Percentiles rank a stretch among this genome's conserved stretches.
Conservation (phyloP, 1,140 invertebrate species). For the Cheumatopsyche charites region DNA sequence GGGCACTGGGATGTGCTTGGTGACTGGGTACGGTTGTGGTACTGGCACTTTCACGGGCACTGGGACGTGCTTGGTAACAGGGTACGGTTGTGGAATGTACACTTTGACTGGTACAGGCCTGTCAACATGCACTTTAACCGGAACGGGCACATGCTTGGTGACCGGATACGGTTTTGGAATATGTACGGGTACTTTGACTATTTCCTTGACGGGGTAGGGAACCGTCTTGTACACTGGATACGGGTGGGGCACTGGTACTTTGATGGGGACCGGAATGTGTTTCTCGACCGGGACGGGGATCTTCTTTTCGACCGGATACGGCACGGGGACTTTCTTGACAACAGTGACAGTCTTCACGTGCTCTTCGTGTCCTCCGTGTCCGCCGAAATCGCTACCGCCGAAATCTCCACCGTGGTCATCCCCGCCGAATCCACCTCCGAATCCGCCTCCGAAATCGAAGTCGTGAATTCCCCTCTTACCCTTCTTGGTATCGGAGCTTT, state of each 20-base stretch:
- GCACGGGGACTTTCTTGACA: conserved; percentile 72
- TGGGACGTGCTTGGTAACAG: conserved; percentile 71
- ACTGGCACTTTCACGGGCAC: conserved; percentile 72
- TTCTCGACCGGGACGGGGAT: conserved; percentile 65
- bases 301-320: conserved; percentile 67
- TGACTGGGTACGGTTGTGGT: conserved; percentile 73
- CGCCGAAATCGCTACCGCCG: conserved; percentile 46
- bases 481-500: conserved; percentile 62
- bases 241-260: conserved; percentile 65
- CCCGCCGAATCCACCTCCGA: conserved; percentile 50
- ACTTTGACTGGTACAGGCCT: conserved; percentile 70
- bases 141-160: conserved; percentile 68
- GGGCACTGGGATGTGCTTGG: conserved; percentile 70
- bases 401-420: conserved; percentile 50
- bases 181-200: conserved; percentile 68
- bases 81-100: conserved; percentile 66
- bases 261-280: conserved; percentile 63
- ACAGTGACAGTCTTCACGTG: conserved; percentile 76
- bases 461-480: conserved; percentile 70
- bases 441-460: conserved; percentile 59
- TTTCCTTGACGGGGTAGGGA: conserved; percentile 68
- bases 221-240: conserved; percentile 69
- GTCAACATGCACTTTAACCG: conserved; percentile 69
- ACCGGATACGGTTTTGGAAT: conserved; percentile 69
- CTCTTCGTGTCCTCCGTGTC: conserved; percentile 57